phyloP scores from a whole-genome alignment of 2,113 vertebrate genomes.

The Heterotis niloticus region DNA sequence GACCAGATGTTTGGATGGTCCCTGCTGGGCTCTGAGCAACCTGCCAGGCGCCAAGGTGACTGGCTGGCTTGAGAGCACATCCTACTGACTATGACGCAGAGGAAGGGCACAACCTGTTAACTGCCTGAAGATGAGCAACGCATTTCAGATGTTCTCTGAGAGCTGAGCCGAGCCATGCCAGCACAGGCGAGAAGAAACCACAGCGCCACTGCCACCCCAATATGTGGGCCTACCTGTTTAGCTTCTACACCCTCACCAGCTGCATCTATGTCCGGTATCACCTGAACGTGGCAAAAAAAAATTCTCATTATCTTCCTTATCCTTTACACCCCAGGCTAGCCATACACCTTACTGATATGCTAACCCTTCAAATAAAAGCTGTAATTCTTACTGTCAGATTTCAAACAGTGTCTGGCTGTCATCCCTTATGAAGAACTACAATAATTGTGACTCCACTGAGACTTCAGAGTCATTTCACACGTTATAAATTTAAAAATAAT shows the following conservation, averaged over 20 bases:
- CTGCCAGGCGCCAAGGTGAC: background rate
- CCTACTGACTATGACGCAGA: background rate
- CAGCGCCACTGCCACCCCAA: background rate
- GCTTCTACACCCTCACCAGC: conserved; percentile 84
- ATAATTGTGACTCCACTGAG: background rate
- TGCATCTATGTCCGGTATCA: conserved; percentile 93
- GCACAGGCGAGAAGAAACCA: background rate
- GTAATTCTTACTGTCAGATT: background rate
- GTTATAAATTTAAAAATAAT: conserved; percentile 4
- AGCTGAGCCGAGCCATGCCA: background rate
- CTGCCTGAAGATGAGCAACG: background rate
- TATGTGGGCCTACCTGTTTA: background rate
- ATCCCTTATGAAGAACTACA: background rate
- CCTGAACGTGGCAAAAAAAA: too few relatives aligned
- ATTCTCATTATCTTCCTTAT: conserved; percentile 61
- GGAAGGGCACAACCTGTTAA: background rate
- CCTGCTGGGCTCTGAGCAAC: background rate
- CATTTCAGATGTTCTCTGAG: background rate
- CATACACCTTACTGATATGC: background rate
- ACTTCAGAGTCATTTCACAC: conserved; percentile 1
- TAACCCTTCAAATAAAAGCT: background rate
- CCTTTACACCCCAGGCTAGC: background rate
- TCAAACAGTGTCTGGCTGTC: background rate
- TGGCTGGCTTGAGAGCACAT: background rate
- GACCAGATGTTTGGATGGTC: background rate